Base-by-base conservation (phyloP, 2,888 invertebrate species). In the Cephus nigrinus region DNA sequence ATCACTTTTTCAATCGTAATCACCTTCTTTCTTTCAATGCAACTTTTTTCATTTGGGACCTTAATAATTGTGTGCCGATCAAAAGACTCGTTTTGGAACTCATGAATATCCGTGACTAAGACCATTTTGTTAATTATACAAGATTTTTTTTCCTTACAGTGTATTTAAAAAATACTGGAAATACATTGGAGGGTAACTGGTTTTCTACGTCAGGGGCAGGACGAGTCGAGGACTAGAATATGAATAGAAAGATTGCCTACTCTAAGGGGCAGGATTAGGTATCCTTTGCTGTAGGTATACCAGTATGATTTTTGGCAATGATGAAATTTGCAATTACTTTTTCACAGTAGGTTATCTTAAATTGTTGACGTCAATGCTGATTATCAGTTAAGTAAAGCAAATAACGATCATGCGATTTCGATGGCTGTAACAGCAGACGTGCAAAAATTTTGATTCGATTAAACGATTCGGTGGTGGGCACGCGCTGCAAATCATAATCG, bases 401-500 rank as follows among this genome's bases (percentile, higher is more conserved):
- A 55, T 55, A 23, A 55, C 2, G 23, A 55, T 55, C 23, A 55
- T 5, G 23, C 23, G 9, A 23, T 55, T 55, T 23, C 23, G 9
- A 11, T 36, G 36, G n/a, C 33, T 9, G 72, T 76, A 76, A 79
- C 80, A 79, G 79, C 77, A 82, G 78, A 74, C 79, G 79, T 78
- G 80, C 79, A 79, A 78, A 79, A 81, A 82, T 83, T 82, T 81
- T 79, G 80, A 83, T 82, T 80, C 68, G 75, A 75, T 75, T 69
- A 76, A 80, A 80, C 73, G 76, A 81, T 75, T 80, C 76, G 32
- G 40, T 5, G 5, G 2, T 55, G 23, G 23, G 55, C 55, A 55
- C 55, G 74, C 40, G 34, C 23, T 80, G 80, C 83, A 86, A 87
- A 87, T 87, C 77, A 81, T 79, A 75, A 81, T 55, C 79, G 80